Conservation (phyloP, 2,113 vertebrate genomes). For the Coreoperca whiteheadi region DNA sequence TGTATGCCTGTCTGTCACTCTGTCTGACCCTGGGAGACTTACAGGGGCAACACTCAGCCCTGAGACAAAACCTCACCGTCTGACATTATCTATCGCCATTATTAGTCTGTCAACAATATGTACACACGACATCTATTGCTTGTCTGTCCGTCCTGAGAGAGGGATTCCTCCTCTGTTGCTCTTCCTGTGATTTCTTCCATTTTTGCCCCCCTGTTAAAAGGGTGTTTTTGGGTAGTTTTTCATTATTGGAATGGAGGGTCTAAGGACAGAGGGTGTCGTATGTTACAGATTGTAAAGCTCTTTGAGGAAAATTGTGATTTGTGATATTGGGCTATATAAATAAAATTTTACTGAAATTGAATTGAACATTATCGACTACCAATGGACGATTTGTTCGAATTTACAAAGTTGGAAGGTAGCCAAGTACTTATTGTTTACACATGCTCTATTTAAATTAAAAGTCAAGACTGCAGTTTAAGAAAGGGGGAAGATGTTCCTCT, state of each 20-base stretch:
- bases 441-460: constrained; percentile 37
- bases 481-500: constrained; percentile 23
- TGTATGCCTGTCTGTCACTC: constrained; percentile 39
- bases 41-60: constrained; percentile 41
- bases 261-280: too few species aligned
- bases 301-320: too few species aligned
- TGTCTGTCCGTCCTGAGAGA: too few species aligned
- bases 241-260: too few species aligned
- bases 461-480: constrained; percentile 32
- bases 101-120: constrained; percentile 65
- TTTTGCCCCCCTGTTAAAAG: too few species aligned
- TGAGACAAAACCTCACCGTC: constrained; percentile 49
- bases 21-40: constrained; percentile 52
- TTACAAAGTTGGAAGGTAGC: constrained; percentile 6
- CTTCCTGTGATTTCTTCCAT: too few species aligned
- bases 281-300: too few species aligned
- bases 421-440: constrained; percentile 50
- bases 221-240: too few species aligned
- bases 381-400: constrained; percentile 35
- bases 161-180: too few species aligned
- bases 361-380: constrained; percentile 55
- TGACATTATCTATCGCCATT: constrained; percentile 56
- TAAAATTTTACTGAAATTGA: too few species aligned
- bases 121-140: too few species aligned
- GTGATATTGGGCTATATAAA: too few species aligned